Base-by-base conservation (phyloP, 1,140 invertebrate species). In the Ptiloglossa arizonensis region DNA sequence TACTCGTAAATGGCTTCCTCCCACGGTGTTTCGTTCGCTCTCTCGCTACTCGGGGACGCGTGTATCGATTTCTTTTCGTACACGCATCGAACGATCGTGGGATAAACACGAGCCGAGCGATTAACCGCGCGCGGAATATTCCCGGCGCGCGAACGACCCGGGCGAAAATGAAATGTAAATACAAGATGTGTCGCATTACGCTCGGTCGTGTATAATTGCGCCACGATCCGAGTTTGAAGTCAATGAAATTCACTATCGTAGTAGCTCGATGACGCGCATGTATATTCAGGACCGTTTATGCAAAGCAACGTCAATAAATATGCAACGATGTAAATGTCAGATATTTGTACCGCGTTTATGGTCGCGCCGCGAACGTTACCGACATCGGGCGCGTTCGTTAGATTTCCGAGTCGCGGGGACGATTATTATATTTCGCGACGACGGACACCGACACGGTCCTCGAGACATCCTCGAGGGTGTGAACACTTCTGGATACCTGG, bases 261-360 rank as follows among this genome's bases (percentile, higher is more conserved):
- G 52, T 9, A 22, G 29, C 46, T 17, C 32, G 67, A 80, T 62
- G 67, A 82, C 48, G 76, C 68, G 75, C 67, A 76, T 72, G 67
- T 72, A 83, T 75, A 83, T 75, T 83, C 78, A 76, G 72, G 27
- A 76, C 27, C 67, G 72, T 84, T 85, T 85, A 83, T 85, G 82
- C 72, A 80, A 80, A 85, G 68, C 44, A 60, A 80, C 78, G 46
- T 29, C 68, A 63, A 85, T 84, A 84, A 85, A 85, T 84, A 85
- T 84, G 82, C 82, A 83, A 83, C 62, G 82, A 83, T 80, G 78
- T 81, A 85, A 85, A 85, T 81, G 73, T 85, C 83, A 81, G 79
- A 81, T 81, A 85, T 85, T 74, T 73, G 69, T 85, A 67, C 46
- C 52, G 67, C 57, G 79, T 78, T 85, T 85, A 85, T 66, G 69